Base-by-base conservation (phyloP, 2,888 invertebrate species). In the Lepas anatifera region DNA sequence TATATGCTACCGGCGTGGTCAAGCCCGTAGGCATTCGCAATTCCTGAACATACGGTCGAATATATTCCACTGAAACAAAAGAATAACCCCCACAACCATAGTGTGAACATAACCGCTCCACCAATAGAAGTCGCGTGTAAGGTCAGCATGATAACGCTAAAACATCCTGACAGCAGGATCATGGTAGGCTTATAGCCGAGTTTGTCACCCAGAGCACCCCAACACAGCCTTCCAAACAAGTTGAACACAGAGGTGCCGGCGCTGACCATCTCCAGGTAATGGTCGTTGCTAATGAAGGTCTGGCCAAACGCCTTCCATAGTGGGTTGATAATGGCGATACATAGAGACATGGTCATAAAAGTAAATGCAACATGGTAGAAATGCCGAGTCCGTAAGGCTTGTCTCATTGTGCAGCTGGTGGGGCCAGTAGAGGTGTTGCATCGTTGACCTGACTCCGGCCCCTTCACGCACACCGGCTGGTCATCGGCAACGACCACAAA, bases 171-270 rank as follows among this genome's bases (percentile, higher is more conserved):
- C 13, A 52, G 11, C 27, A 22, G 0, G 4, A 27, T 6, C 52
- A 52, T 16, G 27, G n/a, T 7, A 4, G 29, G 29, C 52, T 52
- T 73, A 46, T 72, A 74, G 29, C 72, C 70, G 10, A 72, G 69
- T n/a, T 66, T 50, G 66, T 74, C 74, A 71, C 73, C 71, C 4
- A 74, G 69, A 25, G 50, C 48, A 2, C 83, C 83, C 83, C 83
- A 83, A 27, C 78, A 72, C 13, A 83, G 78, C 46, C 83, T 74
- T 3, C 82, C 81, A 10, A 74, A 73, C 11, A 81, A 79, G 75
- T 83, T 83, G 70, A 79, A 81, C 25, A 83, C 75, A 1, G 82
- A 79, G 3, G 81, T 79, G 25, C 81, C 72, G 0, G 81, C 78
- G 25, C 83, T 82, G 6, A 82, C 80, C 35, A 77, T 69, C 0